Evolutionary conservation across 2,888 invertebrate genomes (phyloP), one percentile per base, ranked within the genome.

Genomic region (Epirrhoe tristata): DNA sequence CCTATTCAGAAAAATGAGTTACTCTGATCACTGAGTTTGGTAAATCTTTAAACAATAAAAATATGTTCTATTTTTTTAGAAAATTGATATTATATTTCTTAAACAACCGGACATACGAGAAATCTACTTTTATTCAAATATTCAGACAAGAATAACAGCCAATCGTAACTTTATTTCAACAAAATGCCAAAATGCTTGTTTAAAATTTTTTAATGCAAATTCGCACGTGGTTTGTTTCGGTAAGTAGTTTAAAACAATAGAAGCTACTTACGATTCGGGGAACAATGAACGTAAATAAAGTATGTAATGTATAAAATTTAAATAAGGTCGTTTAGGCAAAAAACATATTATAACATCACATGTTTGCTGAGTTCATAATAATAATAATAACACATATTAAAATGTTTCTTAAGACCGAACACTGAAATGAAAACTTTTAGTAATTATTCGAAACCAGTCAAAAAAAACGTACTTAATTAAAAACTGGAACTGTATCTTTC

Each of bases 1-100:
- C 12, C 56, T 16, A 57, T n/a, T 57, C 14, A 16, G 51, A 65
- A 56, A 60, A 63, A 60, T 65, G 24, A 60, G 61, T 50, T 59
- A 51, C 12, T 46, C 12, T 57, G 51, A 60, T 58, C 39, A 43
- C 24, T 24, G 24, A 24, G 24, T 24, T 24, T 2, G 24, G 24
- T 24, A 24, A 24, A 3, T 24, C n/a, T n/a, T n/a, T n/a, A n/a
- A n/a, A n/a, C n/a, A n/a, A n/a, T n/a, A n/a, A n/a, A 24, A 3
- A 24, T 24, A 24, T 24, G 24, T 24, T 3, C 24, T 24, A 24
- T 24, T 2, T 24, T 24, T 24, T 24, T 24, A 24, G 24, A 24
- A 2, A 1, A 24, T 24, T 24, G 24, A 24, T 24, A 24, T 24
- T 24, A 24, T 24, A 24, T 24, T 24, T 24, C 3, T 1, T 24